Evolutionary conservation across 2,888 invertebrate species (phyloP), one percentile per base, ranked within the genome.

Genomic region (Odontomyia ornata): DNA sequence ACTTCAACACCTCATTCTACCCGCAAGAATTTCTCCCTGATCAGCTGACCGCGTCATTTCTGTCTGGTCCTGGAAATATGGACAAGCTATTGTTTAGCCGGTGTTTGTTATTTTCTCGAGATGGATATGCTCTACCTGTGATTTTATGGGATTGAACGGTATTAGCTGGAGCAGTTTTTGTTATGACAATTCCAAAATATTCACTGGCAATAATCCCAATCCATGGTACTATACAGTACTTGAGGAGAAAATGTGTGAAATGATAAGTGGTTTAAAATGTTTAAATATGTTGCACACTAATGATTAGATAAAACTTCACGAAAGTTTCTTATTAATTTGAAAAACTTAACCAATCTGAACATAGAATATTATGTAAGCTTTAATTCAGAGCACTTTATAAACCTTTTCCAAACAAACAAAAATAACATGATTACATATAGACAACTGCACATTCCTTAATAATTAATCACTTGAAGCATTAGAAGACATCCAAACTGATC

Each of bases 151-250:
- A n/a, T n/a, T n/a, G n/a, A n/a, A n/a, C n/a, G n/a, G n/a, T n/a
- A n/a, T n/a, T n/a, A n/a, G n/a, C n/a, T n/a, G n/a, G n/a, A n/a
- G n/a, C n/a, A n/a, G n/a, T n/a, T n/a, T n/a, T n/a, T n/a, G n/a
- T n/a, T n/a, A n/a, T n/a, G n/a, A n/a, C n/a, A n/a, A n/a, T n/a
- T n/a, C n/a, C n/a, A 69, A 69, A 25, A 47, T 47, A n/a, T 43
- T 69, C 13, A 47, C 47, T 4, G 69, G 46, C 15, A 46, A 69
- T 69, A 47, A 46, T 46, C 69, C 69, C 13, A 69, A 69, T 69
- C 69, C 69, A 13, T 69, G 69, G 69, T 47, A 69, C n/a, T 69
- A 69, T 69, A 46, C 47, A n/a, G 46, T 69, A 1, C 47, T 69
- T 21, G 69, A 69, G 13, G 69, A 69, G 27, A 46, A 69, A 47